phyloP scores from a whole-genome alignment of 2,797 vertebrate species.

The Pelobates cultripes region DNA sequence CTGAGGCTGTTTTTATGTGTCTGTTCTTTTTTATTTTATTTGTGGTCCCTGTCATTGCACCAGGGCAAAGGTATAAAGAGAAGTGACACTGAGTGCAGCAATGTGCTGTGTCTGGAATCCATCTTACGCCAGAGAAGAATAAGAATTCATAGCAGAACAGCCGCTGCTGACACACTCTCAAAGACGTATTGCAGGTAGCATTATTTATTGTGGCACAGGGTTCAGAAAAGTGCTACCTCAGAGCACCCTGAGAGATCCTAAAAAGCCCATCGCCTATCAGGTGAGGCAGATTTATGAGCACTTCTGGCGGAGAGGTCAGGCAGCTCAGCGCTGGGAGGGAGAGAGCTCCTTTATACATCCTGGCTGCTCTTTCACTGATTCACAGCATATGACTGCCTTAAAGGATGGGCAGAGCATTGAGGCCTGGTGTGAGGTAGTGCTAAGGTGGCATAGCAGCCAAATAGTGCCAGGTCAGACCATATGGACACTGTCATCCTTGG shows the following conservation, averaged over 20 bases:
- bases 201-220: constrained; percentile 82
- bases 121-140: constrained; percentile 78
- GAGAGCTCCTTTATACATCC: constrained; percentile 63
- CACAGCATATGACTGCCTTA: constrained; percentile 61
- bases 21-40: constrained; percentile 75
- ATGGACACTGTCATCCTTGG: too few species aligned
- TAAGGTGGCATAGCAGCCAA: too few species aligned
- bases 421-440: too few species aligned
- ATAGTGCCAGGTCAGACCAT: too few species aligned
- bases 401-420: constrained; percentile 63
- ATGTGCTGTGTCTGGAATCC: constrained; percentile 80
- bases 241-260: constrained; percentile 82
- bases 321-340: constrained; percentile 59
- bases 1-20: constrained; percentile 67
- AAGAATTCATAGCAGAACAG: constrained; percentile 81
- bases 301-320: constrained; percentile 69
- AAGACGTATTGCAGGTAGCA: constrained; percentile 83
- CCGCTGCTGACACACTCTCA: constrained; percentile 75
- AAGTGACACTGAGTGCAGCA: constrained; percentile 77
- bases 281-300: constrained; percentile 78
- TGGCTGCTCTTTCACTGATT: constrained; percentile 66
- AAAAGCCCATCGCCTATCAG: constrained; percentile 84
- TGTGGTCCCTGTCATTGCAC: constrained; percentile 77
- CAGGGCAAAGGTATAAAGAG: constrained; percentile 80
- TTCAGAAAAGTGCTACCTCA: constrained; percentile 81